Base-by-base conservation (phyloP, 2,888 invertebrate species). In the Brenthis hecate region DNA sequence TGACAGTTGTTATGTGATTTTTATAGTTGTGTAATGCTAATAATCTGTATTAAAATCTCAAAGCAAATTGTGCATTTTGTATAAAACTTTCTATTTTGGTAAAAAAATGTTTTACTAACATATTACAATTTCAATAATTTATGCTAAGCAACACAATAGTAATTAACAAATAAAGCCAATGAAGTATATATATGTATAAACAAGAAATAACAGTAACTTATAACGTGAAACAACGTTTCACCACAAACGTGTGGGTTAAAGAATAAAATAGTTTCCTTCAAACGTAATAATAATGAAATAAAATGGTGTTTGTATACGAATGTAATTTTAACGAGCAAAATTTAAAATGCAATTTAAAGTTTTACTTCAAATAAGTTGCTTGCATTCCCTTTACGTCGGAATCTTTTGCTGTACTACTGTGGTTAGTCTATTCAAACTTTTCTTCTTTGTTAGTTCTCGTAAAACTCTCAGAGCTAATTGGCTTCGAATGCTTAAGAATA, bases 331-430 rank as follows among this genome's bases (percentile, higher is more conserved):
- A 87, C 85, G 82, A 88, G 85, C 74, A 79, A 88, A 87, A 87
- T 89, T 89, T 89, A 85, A 89, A 91, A 92, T 89, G 89, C 88
- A 91, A 90, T 92, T 88, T 88, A 90, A 90, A 91, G 85, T 90
- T 91, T 81, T 74, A 80, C 81, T 79, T 83, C 85, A 86, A 87
- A 84, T 85, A 84, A 85, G 81, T 86, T 81, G 83, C 82, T 90
- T 85, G 85, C 85, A 86, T 91, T 91, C 88, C 86, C 88, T 91
- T 89, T 87, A 86, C 84, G 84, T 82, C 79, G 81, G 83, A 82
- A 83, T 85, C 85, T 85, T 81, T 81, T 80, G 77, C 80, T 81
- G 78, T 82, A 87, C 84, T 85, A 82, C 82, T 80, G 86, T 80
- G 87, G 86, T 85, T 81, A 79, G 81, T 81, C 81, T 81, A 80